These are phyloP conservation scores for Leptinotarsa haldemani DNA, from an alignment of 2,888 invertebrate species.

Conservation along the genomic window DNA sequence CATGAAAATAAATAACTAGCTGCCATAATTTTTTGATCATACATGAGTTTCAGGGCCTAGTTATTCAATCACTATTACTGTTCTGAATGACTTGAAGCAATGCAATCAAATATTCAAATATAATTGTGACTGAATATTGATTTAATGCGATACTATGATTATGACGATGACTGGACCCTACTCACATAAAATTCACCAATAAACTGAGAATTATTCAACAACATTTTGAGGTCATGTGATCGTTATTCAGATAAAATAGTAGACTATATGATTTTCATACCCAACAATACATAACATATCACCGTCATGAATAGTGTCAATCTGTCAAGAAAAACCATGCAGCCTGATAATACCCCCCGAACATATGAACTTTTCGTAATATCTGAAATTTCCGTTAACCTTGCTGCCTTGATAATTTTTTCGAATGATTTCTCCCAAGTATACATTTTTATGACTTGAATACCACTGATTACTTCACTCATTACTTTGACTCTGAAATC, in stretches of 20 bases:
- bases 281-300: conserved; percentile 78
- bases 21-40: too few species aligned
- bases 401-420: conserved; percentile 74
- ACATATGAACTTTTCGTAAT: conserved; percentile 74
- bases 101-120: too few species aligned
- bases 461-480: conserved; percentile 89
- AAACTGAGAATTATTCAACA: not conserved
- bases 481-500: conserved; percentile 87
- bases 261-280: conserved; percentile 52
- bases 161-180: too few species aligned
- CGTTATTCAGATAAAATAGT: too few species aligned
- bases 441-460: conserved; percentile 76
- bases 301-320: conserved; percentile 83
- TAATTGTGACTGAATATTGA: too few species aligned
- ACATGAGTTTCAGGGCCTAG: too few species aligned
- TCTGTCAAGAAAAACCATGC: conserved; percentile 82
- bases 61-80: too few species aligned
- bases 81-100: too few species aligned
- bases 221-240: too few species aligned
- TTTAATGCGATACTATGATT: not conserved
- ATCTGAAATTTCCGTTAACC: conserved; percentile 77
- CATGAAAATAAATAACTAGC: too few species aligned
- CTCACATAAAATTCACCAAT: too few species aligned
- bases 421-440: conserved; percentile 78
- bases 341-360: conserved; percentile 72